These are phyloP conservation scores for Aramus guarauna DNA, from an alignment of 2,113 vertebrate genomes.

Conservation along the genomic window DNA sequence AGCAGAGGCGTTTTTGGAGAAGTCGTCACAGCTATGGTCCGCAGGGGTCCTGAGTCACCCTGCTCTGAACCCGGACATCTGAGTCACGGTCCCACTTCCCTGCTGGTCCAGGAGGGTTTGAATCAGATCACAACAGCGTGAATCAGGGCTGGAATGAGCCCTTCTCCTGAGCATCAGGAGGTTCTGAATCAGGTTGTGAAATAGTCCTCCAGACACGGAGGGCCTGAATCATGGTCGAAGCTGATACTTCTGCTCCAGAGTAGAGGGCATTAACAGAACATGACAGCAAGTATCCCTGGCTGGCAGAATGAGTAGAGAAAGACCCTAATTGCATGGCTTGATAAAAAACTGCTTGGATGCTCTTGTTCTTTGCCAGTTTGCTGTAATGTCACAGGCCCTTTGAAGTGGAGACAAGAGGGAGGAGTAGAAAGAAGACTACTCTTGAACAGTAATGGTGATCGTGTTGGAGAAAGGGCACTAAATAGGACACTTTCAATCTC, in stretches of 20 bases:
- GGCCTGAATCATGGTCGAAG: slow-evolving; percentile 8
- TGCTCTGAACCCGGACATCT: neutral
- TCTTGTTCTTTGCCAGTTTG: neutral
- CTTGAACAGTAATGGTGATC: neutral
- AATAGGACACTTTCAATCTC: neutral
- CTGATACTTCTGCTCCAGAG: neutral
- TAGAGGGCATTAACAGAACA: neutral
- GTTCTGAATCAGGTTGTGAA: slow-evolving; percentile 34
- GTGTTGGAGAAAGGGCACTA: neutral
- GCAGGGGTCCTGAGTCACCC: neutral
- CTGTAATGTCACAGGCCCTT: neutral
- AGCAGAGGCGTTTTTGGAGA: neutral
- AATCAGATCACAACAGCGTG: neutral
- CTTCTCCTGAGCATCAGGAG: slow-evolving; percentile 36
- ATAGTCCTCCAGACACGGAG: neutral
- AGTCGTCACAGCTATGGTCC: neutral
- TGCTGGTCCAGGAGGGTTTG: neutral
- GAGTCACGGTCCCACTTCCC: neutral
- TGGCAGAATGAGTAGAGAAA: neutral
- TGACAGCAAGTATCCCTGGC: neutral
- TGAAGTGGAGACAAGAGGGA: neutral
- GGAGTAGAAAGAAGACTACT: neutral
- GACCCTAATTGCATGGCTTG: neutral
- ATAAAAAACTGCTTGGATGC: neutral
- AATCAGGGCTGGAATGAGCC: neutral